Evolutionary conservation across 2,113 vertebrate species (phyloP).

Genomic region (Lontra canadensis): DNA sequence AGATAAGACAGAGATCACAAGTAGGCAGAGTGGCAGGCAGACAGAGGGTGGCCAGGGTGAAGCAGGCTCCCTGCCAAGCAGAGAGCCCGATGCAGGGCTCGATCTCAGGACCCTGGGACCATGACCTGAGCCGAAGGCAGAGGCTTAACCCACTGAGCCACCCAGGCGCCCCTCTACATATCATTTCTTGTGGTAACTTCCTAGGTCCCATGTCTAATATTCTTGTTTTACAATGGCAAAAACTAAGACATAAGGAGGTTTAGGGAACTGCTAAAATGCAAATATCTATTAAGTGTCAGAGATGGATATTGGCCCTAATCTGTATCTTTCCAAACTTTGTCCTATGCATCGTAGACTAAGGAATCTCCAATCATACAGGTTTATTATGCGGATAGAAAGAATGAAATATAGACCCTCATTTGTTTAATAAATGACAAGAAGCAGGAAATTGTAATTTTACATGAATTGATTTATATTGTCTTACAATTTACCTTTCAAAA

Average conservation of each 20-base stretch:
- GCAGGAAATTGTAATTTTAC: neutral
- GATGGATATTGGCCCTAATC: neutral
- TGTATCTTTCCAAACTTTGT: neutral
- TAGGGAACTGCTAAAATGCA: neutral
- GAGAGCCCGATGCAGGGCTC: accelerated
- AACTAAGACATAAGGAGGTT: neutral
- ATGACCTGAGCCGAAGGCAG: too few relatives aligned
- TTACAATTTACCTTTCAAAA: constrained; percentile 2
- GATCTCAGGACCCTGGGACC: too few relatives aligned
- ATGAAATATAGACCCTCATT: neutral
- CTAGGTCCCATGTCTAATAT: neutral
- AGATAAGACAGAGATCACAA: too few relatives aligned
- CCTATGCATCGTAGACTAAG: neutral
- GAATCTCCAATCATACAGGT: neutral
- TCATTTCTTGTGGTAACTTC: neutral
- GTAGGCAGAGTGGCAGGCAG: too few relatives aligned
- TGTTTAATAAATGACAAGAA: neutral
- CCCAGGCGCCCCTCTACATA: neutral
- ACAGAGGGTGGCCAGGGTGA: too few relatives aligned
- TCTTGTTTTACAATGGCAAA: neutral
- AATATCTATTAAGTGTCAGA: neutral
- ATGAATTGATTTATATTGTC: neutral
- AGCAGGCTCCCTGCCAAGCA: too few relatives aligned
- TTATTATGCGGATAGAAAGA: neutral
- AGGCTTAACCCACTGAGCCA: too few relatives aligned